Evolutionary conservation across 1,140 invertebrate species (phyloP), one percentile per base, ranked within the genome.

Genomic region (Bombus fervidus): DNA sequence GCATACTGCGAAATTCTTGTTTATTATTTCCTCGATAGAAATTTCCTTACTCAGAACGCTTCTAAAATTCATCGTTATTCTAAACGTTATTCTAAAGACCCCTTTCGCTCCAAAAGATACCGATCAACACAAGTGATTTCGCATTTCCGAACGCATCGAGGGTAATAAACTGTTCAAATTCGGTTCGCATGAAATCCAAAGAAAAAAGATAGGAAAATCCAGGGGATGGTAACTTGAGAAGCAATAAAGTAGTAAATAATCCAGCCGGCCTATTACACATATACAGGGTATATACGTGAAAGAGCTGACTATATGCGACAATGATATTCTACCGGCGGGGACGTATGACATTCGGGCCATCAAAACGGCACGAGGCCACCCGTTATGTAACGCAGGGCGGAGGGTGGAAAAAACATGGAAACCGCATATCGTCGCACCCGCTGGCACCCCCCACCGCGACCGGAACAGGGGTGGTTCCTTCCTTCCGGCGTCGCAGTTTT

Each of bases 341-440:
- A 89, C 91, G 91, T 92, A 93, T 91, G 91, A 94, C 92, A 91
- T 91, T 92, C 87, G 74, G 91, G 89, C 91, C 93, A 94, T 94
- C 93, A 93, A 94, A 93, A 91, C 91, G 93, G 92, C 94, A 94
- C 94, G 93, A 94, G 93, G 91, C 93, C 88, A 89, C 91, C 87
- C 93, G 92, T 92, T 91, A 89, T 74, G 87, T 89, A 91, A 87
- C 87, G 85, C 89, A 87, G 91, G 89, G 93, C 76, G 88, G 89
- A 91, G 92, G 89, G 90, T 92, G 91, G 93, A 94, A 94, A 95
- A 94, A 95, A 95, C 94, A 95, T 94, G 94, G 91, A 95, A 95
- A 95, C 93, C 93, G 91, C 94, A 95, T 95, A 93, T 92, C 93
- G 92, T 93, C 92, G 92, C 85, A 90, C 81, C 79, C 89, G 87